Base-by-base conservation (phyloP, 1,140 invertebrate species). In the Zaprionus lachaisei region DNA sequence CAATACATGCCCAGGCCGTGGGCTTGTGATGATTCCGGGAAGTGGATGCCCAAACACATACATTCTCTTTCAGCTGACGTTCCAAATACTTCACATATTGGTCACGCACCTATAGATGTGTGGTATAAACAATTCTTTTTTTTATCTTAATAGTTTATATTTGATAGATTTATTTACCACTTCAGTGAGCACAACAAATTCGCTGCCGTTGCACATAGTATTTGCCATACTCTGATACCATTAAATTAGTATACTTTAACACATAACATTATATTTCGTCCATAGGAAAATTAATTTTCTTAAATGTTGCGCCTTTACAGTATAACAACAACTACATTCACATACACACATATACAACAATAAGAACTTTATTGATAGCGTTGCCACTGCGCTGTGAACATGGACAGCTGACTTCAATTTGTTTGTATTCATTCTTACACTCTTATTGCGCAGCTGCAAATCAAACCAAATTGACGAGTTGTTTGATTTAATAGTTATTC, bases 11-110 rank as follows among this genome's bases (percentile, higher is more conserved):
- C 78, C 66, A 71, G 9, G 87, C 86, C 0, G 89, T 81, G 41
- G 83, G 68, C 14, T 87, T 87, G 34, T 91, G 82, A 26, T 77
- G 80, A 65, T 91, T 91, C 7, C 83, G 55, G 1, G 83, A 91
- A 11, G 80, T 57, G 7, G 56, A 51, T 1, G 85, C 75, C 87
- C 81, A 91, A 4, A 80, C 73, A 20, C 71, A 67, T 4, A 92
- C 76, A 64, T 92, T 92, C 51, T 92, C 90, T 14, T 81, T 31
- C 56, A 92, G n/a, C 57, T 92, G 83, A 0, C 91, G 84, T 41
- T 92, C 79, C 47, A 92, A 71, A 55, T 92, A 92, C 14, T 69
- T 62, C 2, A 85, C 61, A 70, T 92, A 92, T 28, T 92, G 89
- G 12, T 78, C 69, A 15, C 90, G 91, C 11, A 92, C 91, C 91